Evolutionary conservation across 2,888 invertebrate species (phyloP).

Genomic region (Mythimna pallens): DNA sequence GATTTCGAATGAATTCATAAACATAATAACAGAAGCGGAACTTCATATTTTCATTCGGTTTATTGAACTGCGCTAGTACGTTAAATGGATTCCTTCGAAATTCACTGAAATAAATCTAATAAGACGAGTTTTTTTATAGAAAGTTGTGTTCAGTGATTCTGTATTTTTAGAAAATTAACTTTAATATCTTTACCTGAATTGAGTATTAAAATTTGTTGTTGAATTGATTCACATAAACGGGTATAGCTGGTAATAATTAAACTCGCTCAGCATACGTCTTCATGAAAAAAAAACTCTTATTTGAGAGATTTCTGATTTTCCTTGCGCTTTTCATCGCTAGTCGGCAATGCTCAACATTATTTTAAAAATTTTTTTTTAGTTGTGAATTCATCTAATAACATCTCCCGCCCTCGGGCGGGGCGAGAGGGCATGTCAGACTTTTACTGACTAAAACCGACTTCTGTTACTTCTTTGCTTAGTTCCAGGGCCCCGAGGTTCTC

Average conservation of each 20-base stretch:
- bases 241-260: background rate
- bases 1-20: constrained; percentile 48
- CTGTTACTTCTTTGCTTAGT: too few relatives aligned
- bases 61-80: constrained; percentile 34
- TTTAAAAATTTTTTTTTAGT: background rate
- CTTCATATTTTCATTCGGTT: constrained; percentile 36
- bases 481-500: too few relatives aligned
- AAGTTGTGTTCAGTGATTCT: too few relatives aligned
- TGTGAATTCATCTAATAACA: too few relatives aligned
- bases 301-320: background rate
- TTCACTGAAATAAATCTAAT: constrained; percentile 15
- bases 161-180: background rate
- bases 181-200: background rate
- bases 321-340: background rate
- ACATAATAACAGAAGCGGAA: constrained; percentile 19
- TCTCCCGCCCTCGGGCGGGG: too few relatives aligned
- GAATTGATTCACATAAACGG: background rate
- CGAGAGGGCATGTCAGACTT: too few relatives aligned
- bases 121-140: background rate
- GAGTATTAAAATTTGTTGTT: constrained; percentile 2
- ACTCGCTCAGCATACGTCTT: too few relatives aligned
- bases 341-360: background rate
- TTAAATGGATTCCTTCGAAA: constrained; percentile 30
- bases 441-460: too few relatives aligned
- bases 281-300: background rate